phyloP scores from a whole-genome alignment of 1,140 invertebrate genomes.

The Olivierus martensii region DNA sequence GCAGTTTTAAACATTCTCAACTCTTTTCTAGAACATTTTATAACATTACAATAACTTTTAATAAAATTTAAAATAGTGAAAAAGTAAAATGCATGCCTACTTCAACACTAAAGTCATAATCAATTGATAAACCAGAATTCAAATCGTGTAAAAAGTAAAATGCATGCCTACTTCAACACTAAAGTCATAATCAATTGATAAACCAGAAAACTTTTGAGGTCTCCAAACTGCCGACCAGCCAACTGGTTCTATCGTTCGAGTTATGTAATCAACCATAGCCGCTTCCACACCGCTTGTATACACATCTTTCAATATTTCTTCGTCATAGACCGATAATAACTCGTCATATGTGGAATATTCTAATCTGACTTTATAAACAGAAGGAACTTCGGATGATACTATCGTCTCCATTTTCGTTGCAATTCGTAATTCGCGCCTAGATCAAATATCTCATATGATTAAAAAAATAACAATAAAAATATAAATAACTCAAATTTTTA shows the following conservation, averaged over 20 bases:
- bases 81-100: too few relatives aligned
- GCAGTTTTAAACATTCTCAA: too few relatives aligned
- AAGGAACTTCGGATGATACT: background rate
- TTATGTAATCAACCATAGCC: slow-evolving; percentile 17
- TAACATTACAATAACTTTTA: too few relatives aligned
- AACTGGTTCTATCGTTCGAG: slow-evolving; percentile 18
- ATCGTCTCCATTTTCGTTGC: too few relatives aligned
- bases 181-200: slow-evolving; percentile 16
- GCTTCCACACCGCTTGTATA: slow-evolving; percentile 4
- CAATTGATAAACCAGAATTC: slow-evolving; percentile 1
- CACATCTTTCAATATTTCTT: slow-evolving; percentile 5
- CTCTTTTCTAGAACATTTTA: too few relatives aligned
- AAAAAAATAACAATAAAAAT: too few relatives aligned
- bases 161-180: slow-evolving; percentile 22
- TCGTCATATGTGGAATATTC: background rate
- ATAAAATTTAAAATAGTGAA: too few relatives aligned
- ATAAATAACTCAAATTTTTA: too few relatives aligned
- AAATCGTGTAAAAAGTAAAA: too few relatives aligned
- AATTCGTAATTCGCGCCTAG: too few relatives aligned
- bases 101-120: slow-evolving; percentile 20
- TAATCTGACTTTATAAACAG: background rate
- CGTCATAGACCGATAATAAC: background rate
- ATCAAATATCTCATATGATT: too few relatives aligned
- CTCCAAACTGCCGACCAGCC: slow-evolving; percentile 24
- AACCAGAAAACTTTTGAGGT: slow-evolving; percentile 1